Evolutionary conservation across 2,113 vertebrate species (phyloP), one percentile per base, ranked within the genome.

Genomic region (Chlorodrepanis virens): DNA sequence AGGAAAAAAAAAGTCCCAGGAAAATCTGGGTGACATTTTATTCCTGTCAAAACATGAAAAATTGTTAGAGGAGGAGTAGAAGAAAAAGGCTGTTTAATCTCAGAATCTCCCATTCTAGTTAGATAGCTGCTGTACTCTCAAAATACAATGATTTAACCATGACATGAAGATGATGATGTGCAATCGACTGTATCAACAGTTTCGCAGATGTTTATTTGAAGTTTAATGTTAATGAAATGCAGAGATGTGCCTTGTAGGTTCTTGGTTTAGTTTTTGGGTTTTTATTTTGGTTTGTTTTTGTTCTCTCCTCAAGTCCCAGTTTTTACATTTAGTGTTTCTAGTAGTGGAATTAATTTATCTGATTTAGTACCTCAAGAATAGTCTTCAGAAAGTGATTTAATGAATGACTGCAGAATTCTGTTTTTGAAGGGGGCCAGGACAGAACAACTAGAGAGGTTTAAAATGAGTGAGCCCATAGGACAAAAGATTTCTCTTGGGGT

Each of bases 221-320:
- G 89, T 91, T 96, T 86, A 84, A 93, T 89, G 84, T 93, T 96
- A 96, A 96, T 96, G 94, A 97, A 97, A 87, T 92, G 77, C 77
- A 71, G 61, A 94, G 17, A 72, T 65, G 31, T 77, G 57, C 59
- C 60, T 87, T 87, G 47, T 77, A 61, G 25, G 4, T 88, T 93
- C 5, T 52, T 72, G 29, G 25, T 60, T 56, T 20, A 8, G 33
- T 52, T 70, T 63, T 35, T 35, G 18, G 6, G 22, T 2, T 50
- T 49, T 57, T 65, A 31, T 52, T 70, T 64, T 33, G 18, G 12
- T 31, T 44, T 39, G 20, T 2, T 47, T 45, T 68, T 68, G 45
- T 29, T 1, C 22, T n/a, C 10, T 33, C 14, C 18, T 89, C 65
- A 70, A 84, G 61, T 67, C 60, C 14, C 11, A 35, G 25, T 57